Percentiles rank a stretch among this genome's conserved stretches.
phyloP scores from a whole-genome alignment of 64 coral and sea anemone genomes.

The Actinia tenebrosa region DNA sequence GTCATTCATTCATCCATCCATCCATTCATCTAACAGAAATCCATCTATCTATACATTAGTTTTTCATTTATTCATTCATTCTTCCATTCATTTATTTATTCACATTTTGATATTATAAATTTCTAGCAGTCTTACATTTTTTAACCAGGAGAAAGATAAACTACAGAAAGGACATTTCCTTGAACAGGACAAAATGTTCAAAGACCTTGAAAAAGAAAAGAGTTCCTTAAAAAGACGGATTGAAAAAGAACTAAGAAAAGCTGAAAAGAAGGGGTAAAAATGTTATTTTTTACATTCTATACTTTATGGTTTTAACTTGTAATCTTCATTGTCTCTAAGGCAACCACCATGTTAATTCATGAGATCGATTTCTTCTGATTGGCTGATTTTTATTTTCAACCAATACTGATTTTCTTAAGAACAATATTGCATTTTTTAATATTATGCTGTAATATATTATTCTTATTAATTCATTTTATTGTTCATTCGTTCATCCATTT shows the following conservation, averaged over 20 bases:
- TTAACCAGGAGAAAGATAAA: constrained; percentile 84
- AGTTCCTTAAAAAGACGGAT: constrained; percentile 64
- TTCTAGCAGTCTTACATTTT: background rate
- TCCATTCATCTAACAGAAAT: background rate
- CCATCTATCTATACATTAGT: background rate
- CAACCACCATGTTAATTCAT: no score
- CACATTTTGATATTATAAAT: background rate
- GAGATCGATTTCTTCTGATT: no score
- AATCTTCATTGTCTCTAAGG: no score
- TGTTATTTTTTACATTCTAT: no score
- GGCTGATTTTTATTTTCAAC: no score
- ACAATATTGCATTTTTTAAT: no score
- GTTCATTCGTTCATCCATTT: background rate
- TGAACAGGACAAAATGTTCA: constrained; percentile 75
- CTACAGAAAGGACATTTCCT: constrained; percentile 83
- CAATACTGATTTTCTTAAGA: no score
- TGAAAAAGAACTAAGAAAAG: constrained; percentile 88
- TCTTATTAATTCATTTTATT: no score
- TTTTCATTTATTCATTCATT: background rate
- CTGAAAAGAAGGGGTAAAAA: constrained; percentile 81
- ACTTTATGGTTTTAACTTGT: no score
- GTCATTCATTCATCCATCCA: background rate
- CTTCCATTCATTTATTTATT: background rate
- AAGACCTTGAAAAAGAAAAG: constrained; percentile 85
- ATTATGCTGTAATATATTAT: no score